Evolutionary conservation across 2,113 vertebrate species (phyloP).

Genomic region (Felis catus): F.catus_Fca126_mat1.0 CM031423.1:11197501-11198000

Average conservation of each 20-base stretch:
- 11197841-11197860: background rate
- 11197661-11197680: background rate
- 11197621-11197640: accelerated
- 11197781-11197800: background rate
- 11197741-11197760: background rate
- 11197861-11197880: background rate
- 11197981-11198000: accelerated
- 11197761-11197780: background rate
- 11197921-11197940: background rate
- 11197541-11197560: background rate
- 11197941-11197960: background rate
- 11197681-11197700: background rate
- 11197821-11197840: background rate
- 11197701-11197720: background rate
- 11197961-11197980: accelerated
- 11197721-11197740: background rate
- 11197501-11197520: background rate
- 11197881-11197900: background rate
- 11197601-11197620: accelerated
- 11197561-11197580: accelerated
- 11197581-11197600: too few species aligned
- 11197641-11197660: background rate
- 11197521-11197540: background rate
- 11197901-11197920: background rate
- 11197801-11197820: slow-evolving; percentile 20